Conservation (phyloP, 2,888 invertebrate genomes). For the Crepidodera aurea region DNA sequence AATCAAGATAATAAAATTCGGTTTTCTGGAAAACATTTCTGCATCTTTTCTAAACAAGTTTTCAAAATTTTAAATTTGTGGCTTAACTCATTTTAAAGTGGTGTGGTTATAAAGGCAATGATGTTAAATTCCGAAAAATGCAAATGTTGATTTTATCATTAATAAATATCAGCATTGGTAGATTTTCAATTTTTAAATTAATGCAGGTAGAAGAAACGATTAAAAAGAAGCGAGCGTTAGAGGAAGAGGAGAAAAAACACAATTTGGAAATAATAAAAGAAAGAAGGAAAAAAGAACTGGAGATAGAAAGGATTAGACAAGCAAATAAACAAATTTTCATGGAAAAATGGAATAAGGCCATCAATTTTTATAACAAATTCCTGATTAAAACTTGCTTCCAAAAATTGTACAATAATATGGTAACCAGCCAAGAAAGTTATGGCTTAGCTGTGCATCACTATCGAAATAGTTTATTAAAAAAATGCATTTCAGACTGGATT, state of each 20-base stretch:
- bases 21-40: too few species aligned
- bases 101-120: too few species aligned
- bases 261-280: slow-evolving; percentile 70
- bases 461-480: slow-evolving; percentile 44
- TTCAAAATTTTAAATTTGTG: too few species aligned
- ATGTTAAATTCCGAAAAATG: too few species aligned
- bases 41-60: too few species aligned
- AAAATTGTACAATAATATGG: slow-evolving; percentile 56
- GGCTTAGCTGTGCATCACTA: slow-evolving; percentile 48
- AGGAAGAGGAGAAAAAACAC: slow-evolving; percentile 69
- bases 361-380: slow-evolving; percentile 59
- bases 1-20: too few species aligned
- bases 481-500: slow-evolving; percentile 45
- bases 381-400: slow-evolving; percentile 57
- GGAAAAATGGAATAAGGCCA: slow-evolving; percentile 60
- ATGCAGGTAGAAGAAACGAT: slow-evolving; percentile 62
- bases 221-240: slow-evolving; percentile 66
- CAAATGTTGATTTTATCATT: neutral
- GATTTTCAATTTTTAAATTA: too few species aligned
- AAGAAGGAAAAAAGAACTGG: slow-evolving; percentile 66
- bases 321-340: slow-evolving; percentile 62
- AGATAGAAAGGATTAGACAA: slow-evolving; percentile 67
- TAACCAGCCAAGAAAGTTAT: slow-evolving; percentile 56
- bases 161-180: too few species aligned
- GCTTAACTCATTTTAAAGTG: too few species aligned